phyloP scores from a whole-genome alignment of 2,888 invertebrate species.

The Candidula unifasciata region DNA sequence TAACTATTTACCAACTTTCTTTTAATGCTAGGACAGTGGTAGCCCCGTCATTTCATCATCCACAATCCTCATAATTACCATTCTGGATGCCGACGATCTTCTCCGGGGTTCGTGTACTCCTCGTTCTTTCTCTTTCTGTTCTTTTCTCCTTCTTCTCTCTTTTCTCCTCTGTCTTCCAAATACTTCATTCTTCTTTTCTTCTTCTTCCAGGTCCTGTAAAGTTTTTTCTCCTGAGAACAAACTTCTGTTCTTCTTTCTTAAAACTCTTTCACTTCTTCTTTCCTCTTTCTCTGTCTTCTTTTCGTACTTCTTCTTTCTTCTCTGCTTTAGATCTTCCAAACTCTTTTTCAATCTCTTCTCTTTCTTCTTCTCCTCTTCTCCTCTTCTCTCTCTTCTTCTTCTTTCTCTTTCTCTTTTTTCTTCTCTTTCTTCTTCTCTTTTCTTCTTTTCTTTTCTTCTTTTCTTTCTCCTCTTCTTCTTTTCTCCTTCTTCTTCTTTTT shows the following conservation, averaged over 20 bases:
- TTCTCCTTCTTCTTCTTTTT: neutral
- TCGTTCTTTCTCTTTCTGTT: too few species aligned
- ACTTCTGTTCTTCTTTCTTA: too few species aligned
- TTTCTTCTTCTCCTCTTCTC: neutral
- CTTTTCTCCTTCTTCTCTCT: too few species aligned
- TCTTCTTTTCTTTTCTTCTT: neutral
- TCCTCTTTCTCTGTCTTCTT: too few species aligned
- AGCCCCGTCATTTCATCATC: neutral
- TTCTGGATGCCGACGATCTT: neutral
- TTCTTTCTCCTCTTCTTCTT: neutral
- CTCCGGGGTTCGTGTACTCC: neutral
- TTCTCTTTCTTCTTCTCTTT: neutral
- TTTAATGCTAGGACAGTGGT: neutral
- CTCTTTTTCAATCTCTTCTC: neutral
- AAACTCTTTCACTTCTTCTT: too few species aligned
- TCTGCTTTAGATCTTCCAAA: neutral
- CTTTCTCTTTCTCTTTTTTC: neutral
- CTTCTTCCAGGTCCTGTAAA: too few species aligned
- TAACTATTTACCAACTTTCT: too few species aligned
- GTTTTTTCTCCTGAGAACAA: too few species aligned
- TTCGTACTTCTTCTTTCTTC: too few species aligned
- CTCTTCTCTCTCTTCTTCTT: neutral
- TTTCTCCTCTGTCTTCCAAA: too few species aligned
- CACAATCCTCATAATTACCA: neutral
- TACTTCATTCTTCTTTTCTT: too few species aligned